Evolutionary conservation across 2,888 invertebrate species (phyloP), one percentile per base, ranked within the genome.

Genomic region (Neocrepidodera transversa): DNA sequence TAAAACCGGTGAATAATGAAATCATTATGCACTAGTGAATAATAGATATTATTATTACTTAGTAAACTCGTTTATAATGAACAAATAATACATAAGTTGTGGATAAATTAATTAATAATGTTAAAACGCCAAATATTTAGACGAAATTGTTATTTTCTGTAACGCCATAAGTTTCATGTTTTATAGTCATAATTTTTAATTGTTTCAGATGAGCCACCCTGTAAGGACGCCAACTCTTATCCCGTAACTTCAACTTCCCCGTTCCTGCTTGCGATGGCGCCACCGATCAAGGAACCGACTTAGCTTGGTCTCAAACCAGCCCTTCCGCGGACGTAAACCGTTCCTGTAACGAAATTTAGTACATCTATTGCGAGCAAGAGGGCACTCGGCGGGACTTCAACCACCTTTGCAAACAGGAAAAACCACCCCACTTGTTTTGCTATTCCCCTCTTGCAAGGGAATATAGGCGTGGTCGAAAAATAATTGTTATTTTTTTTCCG

Each of bases 401-500:
- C 52, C 56, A 20, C 60, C 47, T 36, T 16, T 2, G 23, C 52
- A 38, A 35, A 18, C 16, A 11, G 14, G 26, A 57, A 60, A 64
- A 61, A 55, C 56, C 57, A 61, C 70, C 68, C 70, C 66, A 62
- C 64, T 65, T 65, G 49, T 50, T 48, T 20, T 48, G 30, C 18
- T 11, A 26, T 64, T 64, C 68, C 68, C 70, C 69, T 67, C 68
- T 53, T 51, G 60, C 49, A 43, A 54, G 64, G 60, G 62, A 49
- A 67, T 70, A 71, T 42, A 48, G 75, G 75, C 74, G 75, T 74
- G 75, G 74, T 68, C 69, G 61, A 60, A 62, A 64, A 70, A 74
- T 71, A 69, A 72, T 73, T 67, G 70, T 68, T 47, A 71, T 71
- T 76, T 78, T 75, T 78, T 77, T 72, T 69, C 69, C 69, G 72